phyloP scores from a whole-genome alignment of 2,888 invertebrate genomes.

The Julus scandinavius region DNA sequence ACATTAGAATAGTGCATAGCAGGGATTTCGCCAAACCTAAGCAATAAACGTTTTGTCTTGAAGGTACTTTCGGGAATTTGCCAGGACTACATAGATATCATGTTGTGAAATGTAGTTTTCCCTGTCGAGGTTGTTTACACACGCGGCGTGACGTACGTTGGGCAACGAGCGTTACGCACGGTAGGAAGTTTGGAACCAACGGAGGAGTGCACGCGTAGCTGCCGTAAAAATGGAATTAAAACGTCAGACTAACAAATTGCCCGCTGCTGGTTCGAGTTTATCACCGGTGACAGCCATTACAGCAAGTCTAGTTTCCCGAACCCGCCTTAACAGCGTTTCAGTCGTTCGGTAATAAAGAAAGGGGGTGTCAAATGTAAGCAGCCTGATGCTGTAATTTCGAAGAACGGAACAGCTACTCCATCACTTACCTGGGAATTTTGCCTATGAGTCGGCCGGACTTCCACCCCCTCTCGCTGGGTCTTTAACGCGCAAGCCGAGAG shows the following conservation, averaged over 20 bases:
- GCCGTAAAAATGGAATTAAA: conserved; percentile 19
- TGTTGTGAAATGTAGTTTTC: background rate
- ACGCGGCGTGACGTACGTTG: background rate
- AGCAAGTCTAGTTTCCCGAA: too few species aligned
- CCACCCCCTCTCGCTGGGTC: too few species aligned
- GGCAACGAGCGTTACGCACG: too few species aligned
- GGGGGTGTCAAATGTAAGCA: too few species aligned
- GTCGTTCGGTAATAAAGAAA: too few species aligned
- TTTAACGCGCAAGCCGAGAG: too few species aligned
- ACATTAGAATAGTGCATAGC: background rate
- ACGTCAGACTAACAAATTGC: background rate
- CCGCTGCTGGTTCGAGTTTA: background rate
- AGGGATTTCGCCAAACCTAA: background rate
- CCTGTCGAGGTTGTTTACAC: background rate
- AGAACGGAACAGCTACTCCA: too few species aligned
- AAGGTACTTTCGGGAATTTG: background rate
- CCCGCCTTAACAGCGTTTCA: too few species aligned
- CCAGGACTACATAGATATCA: background rate
- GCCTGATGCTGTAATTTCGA: too few species aligned
- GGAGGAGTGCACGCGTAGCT: background rate
- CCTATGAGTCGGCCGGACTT: too few species aligned
- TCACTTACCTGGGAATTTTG: too few species aligned
- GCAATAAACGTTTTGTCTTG: background rate
- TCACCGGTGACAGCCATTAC: background rate
- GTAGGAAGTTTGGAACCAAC: background rate